phyloP scores from a whole-genome alignment of 1,140 invertebrate species.

The Drosophila obscura region DNA sequence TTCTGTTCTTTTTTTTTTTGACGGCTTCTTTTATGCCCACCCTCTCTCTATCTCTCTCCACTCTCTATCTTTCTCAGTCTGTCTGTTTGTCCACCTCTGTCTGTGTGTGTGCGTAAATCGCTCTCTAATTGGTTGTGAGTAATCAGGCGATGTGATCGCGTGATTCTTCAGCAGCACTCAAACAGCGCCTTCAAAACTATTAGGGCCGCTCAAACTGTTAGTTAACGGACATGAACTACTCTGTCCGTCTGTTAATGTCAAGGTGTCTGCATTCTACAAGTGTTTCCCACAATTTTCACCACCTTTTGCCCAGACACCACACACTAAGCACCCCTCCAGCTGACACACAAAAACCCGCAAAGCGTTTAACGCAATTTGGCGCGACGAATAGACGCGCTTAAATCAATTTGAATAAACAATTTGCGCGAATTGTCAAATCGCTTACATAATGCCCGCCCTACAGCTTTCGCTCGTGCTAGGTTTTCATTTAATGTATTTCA shows the following conservation, averaged over 20 bases:
- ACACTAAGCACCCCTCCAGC: background rate
- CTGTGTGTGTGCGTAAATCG: slow-evolving; percentile 26
- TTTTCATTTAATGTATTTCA: slow-evolving; percentile 50
- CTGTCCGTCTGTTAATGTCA: background rate
- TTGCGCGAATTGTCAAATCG: slow-evolving; percentile 59
- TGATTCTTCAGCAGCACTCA: slow-evolving; percentile 50
- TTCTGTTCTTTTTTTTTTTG: slow-evolving; percentile 2
- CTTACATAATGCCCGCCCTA: slow-evolving; percentile 55
- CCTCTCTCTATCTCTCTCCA: slow-evolving; percentile 3
- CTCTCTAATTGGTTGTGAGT: slow-evolving; percentile 68
- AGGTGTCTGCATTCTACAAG: background rate
- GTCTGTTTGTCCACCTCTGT: slow-evolving; percentile 1
- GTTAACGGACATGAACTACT: slow-evolving; percentile 10
- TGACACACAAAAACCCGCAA: slow-evolving; percentile 65
- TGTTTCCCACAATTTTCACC: slow-evolving; percentile 1
- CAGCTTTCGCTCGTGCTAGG: background rate
- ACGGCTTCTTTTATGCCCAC: too few relatives aligned
- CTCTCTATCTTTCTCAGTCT: slow-evolving; percentile 10
- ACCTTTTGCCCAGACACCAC: slow-evolving; percentile 24
- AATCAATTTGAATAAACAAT: slow-evolving; percentile 78
- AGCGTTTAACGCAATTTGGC: slow-evolving; percentile 54
- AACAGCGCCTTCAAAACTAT: slow-evolving; percentile 44
- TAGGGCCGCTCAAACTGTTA: slow-evolving; percentile 24
- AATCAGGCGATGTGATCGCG: slow-evolving; percentile 73
- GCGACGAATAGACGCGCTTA: slow-evolving; percentile 25